Evolutionary conservation across 2,797 vertebrate genomes (phyloP), one percentile per base, ranked within the genome.

Genomic region (Muscicapa comitata): DNA sequence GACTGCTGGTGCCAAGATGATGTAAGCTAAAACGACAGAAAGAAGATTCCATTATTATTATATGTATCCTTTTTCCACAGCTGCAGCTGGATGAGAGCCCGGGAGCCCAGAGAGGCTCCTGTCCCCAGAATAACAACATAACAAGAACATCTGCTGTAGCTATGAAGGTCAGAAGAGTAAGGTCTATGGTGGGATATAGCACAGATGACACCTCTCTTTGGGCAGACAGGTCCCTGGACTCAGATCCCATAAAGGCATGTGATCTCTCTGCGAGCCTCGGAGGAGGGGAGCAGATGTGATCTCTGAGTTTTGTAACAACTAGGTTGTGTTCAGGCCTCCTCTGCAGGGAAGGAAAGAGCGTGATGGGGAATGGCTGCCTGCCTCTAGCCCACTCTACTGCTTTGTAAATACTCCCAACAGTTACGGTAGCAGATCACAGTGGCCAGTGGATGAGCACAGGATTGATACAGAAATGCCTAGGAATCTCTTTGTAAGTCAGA

Each of bases 31-130:
- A 96, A 94, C 0, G 42, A 89, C 93, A 96, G 83, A 81, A 96
- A 78, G 90, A 95, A 95, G 78, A 91, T 95, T 95, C 86, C 82
- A 75, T 88, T 96, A 93, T 96, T 97, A 93, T 96, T 96, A 93
- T 97, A 94, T 75, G 45, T 67, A 89, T 79, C 95, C 77, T 92
- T 87, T 97, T 95, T 95, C 94, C 76, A 95, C 82, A 96, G 83
- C 76, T 97, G 94, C 73, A 87, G 86, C 85, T 97, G 96, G 82
- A 96, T 75, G 42, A 73, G 37, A 91, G 95, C 93, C 94, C 67
- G 6, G 73, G 81, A 92, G 75, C 72, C 62, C 74, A 93, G 57
- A 94, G 87, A 87, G 82, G 83, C 88, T 94, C 89, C 78, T 38
- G 72, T 95, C 90, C 50, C 85, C 87, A 76, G 73, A 96, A 88